Evolutionary conservation across 1,140 invertebrate genomes (phyloP), one percentile per base, ranked within the genome.

Genomic region (Tenebrio molitor): DNA sequence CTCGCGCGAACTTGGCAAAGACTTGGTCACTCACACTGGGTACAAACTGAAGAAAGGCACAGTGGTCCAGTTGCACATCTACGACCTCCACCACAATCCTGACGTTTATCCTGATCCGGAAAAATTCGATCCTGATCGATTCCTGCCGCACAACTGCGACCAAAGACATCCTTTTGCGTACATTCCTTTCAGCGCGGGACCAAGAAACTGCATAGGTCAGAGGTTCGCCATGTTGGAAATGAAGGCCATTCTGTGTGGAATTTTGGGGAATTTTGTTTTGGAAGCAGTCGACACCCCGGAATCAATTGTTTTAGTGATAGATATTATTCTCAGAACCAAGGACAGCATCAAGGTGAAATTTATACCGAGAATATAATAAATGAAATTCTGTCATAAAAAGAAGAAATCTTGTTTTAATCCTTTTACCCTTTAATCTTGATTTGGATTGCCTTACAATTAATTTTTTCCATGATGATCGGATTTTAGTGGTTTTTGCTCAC

Each of bases 181-280:
- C 74, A 80, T 91, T 21, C 90, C 91, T 2, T 92, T 92, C 76
- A 89, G 88, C 34, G 89, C 88, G 42, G 89, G 89, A 10, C 82
- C 84, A 6, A 83, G 89, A 23, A 90, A 90, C 78, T 91, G 89
- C 69, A 89, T 91, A 33, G 90, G 91, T 34, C 91, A 92, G 80
- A 92, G 89, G 80, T 94, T 93, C 81, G 93, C 93, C 6, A 85
- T 91, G 80, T 79, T 92, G 72, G 92, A 94, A 83, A 86, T 90
- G 81, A 94, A 94, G 81, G 85, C 88, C 0, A 83, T 91, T 1
- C 81, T 94, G 46, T 88, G 90, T 0, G 84, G 85, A 2, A 79
- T 95, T 15, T 80, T 95, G 8, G 83, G 89, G 14, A 86, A 87
- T 73, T 96, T 89, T 75, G 79, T 84, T 58, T 53, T 88, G 16